Evolutionary conservation across 2,888 invertebrate species (phyloP), one percentile per base, ranked within the genome.

Genomic region (Tanaodytes sp.): DNA sequence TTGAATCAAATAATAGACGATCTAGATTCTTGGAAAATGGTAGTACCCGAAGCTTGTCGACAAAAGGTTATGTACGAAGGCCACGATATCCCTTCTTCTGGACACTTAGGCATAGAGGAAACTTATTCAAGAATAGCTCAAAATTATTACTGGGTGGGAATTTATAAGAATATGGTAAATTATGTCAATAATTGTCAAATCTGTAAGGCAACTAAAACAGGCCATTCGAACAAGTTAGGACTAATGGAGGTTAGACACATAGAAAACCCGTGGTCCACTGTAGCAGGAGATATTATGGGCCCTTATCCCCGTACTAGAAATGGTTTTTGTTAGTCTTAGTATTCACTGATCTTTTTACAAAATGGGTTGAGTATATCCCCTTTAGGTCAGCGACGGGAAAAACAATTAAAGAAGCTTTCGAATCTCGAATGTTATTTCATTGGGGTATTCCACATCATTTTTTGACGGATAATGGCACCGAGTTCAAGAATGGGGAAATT

Each of bases 251-350:
- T 15, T 1, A 36, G 73, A n/a, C 6, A 39, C 0, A 4, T 70
- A 1, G 55, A 71, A 11, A 31, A 9, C 12, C 75, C 75, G 0
- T 75, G 71, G 73, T 9, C 61, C 0, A 49, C 55, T 0, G 54
- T 75, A 0, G 59, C 73, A 0, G 52, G 70, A 0, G 77, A 78
- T 27, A 52, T 79, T 2, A 73, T 76, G 73, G 76, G 76, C n/a
- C 76, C 77, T 0, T 65, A 72, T 2, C 76, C 75, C 0, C 33
- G 43, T 1, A 55, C 43, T 45, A 20, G 23, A n/a, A 20, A 43
- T 14, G 43, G 43, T 23, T n/a, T n/a, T 8, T n/a, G n/a, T 33
- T n/a, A 4, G 12, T 33, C 12, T 6, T 33, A 12, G 36, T 33
- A 4, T 8, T 12, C 3, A 3, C 4, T 3, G 36, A 33, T 33